Conservation (phyloP, 2,113 vertebrate genomes). For the Arvicanthis niloticus region DNA sequence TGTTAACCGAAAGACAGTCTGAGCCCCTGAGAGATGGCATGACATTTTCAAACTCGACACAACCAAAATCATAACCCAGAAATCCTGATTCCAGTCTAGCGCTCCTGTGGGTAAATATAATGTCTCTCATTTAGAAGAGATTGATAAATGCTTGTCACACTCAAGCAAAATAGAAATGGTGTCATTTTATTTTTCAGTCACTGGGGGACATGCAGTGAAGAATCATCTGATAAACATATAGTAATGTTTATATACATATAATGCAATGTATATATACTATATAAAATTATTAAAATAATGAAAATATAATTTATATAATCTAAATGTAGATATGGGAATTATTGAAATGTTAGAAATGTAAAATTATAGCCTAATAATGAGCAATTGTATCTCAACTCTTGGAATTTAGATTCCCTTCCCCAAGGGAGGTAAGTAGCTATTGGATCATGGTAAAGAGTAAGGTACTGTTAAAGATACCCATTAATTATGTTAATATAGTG, state of each 20-base stretch:
- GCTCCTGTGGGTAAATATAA: neutral
- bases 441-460: neutral
- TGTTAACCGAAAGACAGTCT: neutral
- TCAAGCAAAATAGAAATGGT: neutral
- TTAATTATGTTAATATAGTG: neutral
- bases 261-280: neutral
- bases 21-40: neutral
- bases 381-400: neutral
- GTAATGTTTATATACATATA: neutral
- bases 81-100: neutral
- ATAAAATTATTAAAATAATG: neutral
- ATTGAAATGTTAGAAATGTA: neutral
- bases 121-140: neutral
- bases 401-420: neutral
- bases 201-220: neutral
- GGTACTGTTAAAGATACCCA: neutral
- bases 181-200: neutral
- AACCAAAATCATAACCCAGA: slow-evolving; percentile 21
- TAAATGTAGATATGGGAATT: neutral
- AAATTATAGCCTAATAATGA: neutral
- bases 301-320: neutral
- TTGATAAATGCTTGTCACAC: neutral
- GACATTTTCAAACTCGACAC: slow-evolving; percentile 41
- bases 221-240: neutral
- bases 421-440: neutral